A percentile compares a stretch with the other conserved stretches of the same genome.
phyloP scores from a whole-genome alignment of 1,140 invertebrate species.

The Eumaeus atala region DNA sequence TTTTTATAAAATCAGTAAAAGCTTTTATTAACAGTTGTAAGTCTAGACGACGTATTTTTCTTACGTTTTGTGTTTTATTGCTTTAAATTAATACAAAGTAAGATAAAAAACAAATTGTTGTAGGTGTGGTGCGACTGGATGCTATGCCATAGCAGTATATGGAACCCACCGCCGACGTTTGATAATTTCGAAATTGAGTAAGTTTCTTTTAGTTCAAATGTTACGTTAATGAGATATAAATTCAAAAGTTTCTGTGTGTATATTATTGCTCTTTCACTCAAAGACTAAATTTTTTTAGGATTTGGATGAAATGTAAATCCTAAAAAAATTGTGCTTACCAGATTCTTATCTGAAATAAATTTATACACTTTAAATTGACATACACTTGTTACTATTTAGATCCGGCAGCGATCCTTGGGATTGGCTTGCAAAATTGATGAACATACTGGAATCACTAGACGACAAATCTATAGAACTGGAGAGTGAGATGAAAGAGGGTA shows the following conservation, averaged over 20 bases:
- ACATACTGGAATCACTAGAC: conserved; percentile 80
- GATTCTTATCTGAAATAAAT: too few species aligned
- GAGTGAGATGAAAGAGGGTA: conserved; percentile 66
- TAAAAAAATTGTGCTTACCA: too few species aligned
- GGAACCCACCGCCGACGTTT: conserved; percentile 89
- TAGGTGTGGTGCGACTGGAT: conserved; percentile 94
- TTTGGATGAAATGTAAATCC: too few species aligned
- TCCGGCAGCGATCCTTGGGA: conserved; percentile 85
- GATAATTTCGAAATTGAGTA: conserved; percentile 87
- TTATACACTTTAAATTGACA: too few species aligned
- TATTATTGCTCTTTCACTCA: not conserved
- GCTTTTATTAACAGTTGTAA: too few species aligned
- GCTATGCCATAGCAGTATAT: conserved; percentile 86
- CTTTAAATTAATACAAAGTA: too few species aligned
- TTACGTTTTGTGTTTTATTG: too few species aligned
- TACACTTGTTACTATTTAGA: conserved; percentile 74
- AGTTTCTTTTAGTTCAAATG: conserved; percentile 48
- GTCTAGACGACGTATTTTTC: too few species aligned
- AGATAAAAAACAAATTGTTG: too few species aligned
- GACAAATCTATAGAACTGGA: conserved; percentile 71
- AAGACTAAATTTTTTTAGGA: not conserved
- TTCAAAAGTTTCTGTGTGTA: not conserved
- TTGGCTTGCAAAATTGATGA: conserved; percentile 84
- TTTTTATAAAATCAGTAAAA: too few species aligned
- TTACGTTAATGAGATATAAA: too few species aligned